A percentile compares a stretch with the other conserved stretches of the same genome.
phyloP scores from a whole-genome alignment of 2,797 vertebrate genomes.

The Esox lucius region DNA sequence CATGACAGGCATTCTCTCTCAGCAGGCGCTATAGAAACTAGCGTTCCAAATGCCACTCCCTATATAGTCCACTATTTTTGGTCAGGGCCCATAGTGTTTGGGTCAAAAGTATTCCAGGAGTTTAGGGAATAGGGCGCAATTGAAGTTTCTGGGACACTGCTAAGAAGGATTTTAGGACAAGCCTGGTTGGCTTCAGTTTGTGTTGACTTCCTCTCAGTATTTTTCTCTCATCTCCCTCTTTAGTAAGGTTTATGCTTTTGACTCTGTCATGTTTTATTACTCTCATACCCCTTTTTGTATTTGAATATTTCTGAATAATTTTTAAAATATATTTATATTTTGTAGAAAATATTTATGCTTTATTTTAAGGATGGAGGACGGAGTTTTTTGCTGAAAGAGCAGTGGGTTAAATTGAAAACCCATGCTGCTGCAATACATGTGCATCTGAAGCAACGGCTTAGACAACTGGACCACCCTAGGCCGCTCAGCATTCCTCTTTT shows the following conservation, averaged over 20 bases:
- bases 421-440: too few species aligned
- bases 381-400: too few species aligned
- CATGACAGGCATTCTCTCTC: constrained; percentile 58
- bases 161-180: constrained; percentile 68
- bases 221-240: background rate
- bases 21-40: constrained; percentile 65
- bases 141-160: constrained; percentile 48
- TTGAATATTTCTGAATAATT: background rate
- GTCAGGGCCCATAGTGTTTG: background rate
- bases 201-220: background rate
- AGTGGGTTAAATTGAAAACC: too few species aligned
- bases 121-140: background rate
- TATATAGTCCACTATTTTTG: background rate
- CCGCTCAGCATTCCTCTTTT: background rate
- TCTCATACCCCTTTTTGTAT: background rate
- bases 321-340: too few species aligned
- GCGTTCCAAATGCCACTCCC: background rate
- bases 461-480: too few species aligned
- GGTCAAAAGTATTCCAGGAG: background rate
- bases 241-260: background rate
- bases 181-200: constrained; percentile 37
- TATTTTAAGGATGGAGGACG: too few species aligned
- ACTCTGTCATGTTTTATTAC: background rate
- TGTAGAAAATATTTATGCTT: too few species aligned
- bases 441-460: too few species aligned